These are phyloP conservation scores for Diuraphis noxia DNA, from an alignment of 1,140 invertebrate species.

Conservation along the genomic window DNA sequence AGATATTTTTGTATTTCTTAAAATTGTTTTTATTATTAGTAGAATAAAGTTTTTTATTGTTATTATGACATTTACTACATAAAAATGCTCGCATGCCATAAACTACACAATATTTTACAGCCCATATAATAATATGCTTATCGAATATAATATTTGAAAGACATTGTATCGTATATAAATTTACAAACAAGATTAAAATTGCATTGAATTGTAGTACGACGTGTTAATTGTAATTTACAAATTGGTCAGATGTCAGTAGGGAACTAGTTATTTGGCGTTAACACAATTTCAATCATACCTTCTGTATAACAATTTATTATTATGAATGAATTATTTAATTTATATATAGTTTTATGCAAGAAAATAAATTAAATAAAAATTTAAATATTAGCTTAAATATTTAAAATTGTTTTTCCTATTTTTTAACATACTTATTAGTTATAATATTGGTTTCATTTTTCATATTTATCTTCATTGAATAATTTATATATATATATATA, in stretches of 20 bases:
- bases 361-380: background rate
- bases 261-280: background rate
- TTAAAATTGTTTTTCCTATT: no score
- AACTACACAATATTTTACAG: background rate
- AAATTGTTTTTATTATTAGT: no score
- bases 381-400: background rate
- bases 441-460: background rate
- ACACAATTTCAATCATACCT: background rate
- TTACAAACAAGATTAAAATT: background rate
- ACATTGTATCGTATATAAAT: background rate
- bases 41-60: no score
- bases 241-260: background rate
- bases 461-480: background rate
- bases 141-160: background rate
- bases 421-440: no score
- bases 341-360: background rate
- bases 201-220: background rate
- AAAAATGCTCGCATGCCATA: background rate
- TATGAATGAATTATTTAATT: background rate
- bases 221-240: background rate
- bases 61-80: no score
- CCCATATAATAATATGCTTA: background rate
- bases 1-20: background rate
- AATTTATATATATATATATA: background rate
- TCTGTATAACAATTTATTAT: background rate